phyloP scores from a whole-genome alignment of 2,797 vertebrate genomes.

The Catamblyrhynchus diadema region DNA sequence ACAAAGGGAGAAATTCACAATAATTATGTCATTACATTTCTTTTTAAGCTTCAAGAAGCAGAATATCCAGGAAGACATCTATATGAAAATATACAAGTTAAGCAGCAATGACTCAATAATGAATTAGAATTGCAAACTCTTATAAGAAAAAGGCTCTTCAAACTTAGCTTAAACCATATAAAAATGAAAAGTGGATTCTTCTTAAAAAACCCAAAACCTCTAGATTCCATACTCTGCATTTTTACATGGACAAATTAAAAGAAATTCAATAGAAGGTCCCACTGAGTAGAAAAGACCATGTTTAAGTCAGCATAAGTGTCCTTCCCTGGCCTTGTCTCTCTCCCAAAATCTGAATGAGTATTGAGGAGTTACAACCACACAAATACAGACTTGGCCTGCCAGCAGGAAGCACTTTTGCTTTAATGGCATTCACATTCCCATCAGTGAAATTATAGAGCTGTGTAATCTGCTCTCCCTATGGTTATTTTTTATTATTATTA shows the following conservation, averaged over 20 bases:
- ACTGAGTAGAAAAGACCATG: background rate
- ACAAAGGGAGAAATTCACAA: background rate
- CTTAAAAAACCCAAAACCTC: background rate
- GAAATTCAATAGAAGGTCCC: background rate
- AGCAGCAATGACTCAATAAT: background rate
- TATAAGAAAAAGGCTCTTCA: background rate
- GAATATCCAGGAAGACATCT: background rate
- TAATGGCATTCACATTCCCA: conserved; percentile 64
- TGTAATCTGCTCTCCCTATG: conserved; percentile 58
- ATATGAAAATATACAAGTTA: background rate
- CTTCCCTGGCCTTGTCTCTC: conserved; percentile 54
- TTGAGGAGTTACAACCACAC: conserved; percentile 54
- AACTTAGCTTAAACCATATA: background rate
- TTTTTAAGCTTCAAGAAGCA: background rate
- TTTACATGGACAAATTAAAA: background rate
- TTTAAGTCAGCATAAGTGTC: conserved; percentile 58
- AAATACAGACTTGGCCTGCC: conserved; percentile 60
- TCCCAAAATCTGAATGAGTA: conserved; percentile 56
- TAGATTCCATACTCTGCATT: background rate
- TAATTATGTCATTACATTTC: background rate
- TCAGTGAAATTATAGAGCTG: conserved; percentile 59
- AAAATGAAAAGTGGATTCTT: background rate
- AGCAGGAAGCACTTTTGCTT: conserved; percentile 53
- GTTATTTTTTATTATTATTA: conserved; percentile 65
- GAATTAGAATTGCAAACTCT: background rate